A percentile compares a stretch with the other conserved stretches of the same genome.
Evolutionary conservation across 2,797 vertebrate species (phyloP).

Genomic region (Champsocephalus gunnari): DNA sequence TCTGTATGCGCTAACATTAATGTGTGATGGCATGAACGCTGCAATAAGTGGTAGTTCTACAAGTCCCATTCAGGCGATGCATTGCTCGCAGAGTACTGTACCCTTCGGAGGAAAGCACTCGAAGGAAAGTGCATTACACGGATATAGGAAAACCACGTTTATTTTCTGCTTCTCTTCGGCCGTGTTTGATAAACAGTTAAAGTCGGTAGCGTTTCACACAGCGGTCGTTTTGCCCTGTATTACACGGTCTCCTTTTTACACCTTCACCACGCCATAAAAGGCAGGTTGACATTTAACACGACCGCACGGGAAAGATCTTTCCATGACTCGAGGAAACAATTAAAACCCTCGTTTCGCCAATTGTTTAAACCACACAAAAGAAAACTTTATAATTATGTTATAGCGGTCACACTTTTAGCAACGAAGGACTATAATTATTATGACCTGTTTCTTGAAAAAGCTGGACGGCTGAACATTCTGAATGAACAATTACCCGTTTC

Average conservation of each 20-base stretch:
- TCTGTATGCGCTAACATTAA: too few relatives aligned
- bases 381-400: background rate
- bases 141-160: background rate
- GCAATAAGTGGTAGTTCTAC: background rate
- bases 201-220: conserved; percentile 22
- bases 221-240: conserved; percentile 15
- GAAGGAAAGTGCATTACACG: background rate
- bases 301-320: background rate
- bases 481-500: too few relatives aligned
- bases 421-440: background rate
- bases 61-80: background rate
- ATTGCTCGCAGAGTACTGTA: background rate
- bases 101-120: background rate
- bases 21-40: background rate
- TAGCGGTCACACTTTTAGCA: conserved; percentile 23
- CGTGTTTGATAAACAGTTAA: conserved; percentile 13
- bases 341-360: conserved; percentile 9
- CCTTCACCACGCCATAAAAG: conserved; percentile 40
- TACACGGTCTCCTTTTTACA: conserved; percentile 21
- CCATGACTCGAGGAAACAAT: conserved; percentile 13
- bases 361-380: background rate
- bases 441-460: background rate
- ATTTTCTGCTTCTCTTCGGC: conserved; percentile 4
- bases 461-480: background rate
- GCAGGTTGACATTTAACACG: conserved; percentile 22